phyloP scores from a whole-genome alignment of 2,113 vertebrate species.

The Turnix velox region DNA sequence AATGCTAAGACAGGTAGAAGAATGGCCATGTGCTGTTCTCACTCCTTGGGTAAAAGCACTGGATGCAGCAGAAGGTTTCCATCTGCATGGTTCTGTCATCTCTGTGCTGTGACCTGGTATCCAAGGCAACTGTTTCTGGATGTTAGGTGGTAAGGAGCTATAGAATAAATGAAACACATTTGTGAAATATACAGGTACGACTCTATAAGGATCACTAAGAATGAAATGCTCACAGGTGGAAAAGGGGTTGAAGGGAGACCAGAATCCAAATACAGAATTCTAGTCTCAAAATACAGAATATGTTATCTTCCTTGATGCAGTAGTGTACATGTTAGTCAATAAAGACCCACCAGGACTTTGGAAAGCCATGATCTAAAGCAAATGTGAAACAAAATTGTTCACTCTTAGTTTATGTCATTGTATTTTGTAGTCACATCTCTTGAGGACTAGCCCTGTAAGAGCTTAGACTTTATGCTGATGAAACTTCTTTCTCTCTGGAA shows the following conservation, averaged over 20 bases:
- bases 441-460: background rate
- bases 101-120: slow-evolving; percentile 36
- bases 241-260: background rate
- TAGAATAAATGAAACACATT: background rate
- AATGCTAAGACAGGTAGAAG: background rate
- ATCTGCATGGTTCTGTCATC: background rate
- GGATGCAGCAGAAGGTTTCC: background rate
- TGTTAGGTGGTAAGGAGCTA: background rate
- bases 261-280: background rate
- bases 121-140: slow-evolving; percentile 41
- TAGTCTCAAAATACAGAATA: background rate
- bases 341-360: background rate
- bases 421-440: background rate
- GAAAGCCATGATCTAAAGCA: background rate
- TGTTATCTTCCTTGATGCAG: background rate
- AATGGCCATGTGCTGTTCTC: background rate
- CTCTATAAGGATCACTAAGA: background rate
- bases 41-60: background rate
- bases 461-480: background rate
- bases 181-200: background rate
- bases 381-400: background rate
- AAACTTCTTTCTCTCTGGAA: background rate
- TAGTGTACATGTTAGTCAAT: background rate
- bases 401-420: background rate
- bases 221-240: background rate